Evolutionary conservation across 1,140 invertebrate genomes (phyloP).

Genomic region (Microplitis mediator): DNA sequence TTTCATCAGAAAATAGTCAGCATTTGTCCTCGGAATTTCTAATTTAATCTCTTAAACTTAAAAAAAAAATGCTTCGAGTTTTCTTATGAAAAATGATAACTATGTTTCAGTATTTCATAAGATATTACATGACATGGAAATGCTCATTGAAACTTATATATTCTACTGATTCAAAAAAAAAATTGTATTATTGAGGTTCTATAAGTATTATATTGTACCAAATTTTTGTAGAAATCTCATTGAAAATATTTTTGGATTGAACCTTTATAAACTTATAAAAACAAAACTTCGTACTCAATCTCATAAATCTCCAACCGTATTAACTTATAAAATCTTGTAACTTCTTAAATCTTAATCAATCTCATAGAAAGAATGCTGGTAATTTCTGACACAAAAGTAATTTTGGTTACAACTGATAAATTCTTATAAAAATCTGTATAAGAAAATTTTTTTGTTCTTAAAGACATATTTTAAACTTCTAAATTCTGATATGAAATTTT

Average conservation of each 20-base stretch:
- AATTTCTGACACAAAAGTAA: too few species aligned
- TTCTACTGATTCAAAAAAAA: neutral
- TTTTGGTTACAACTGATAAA: too few species aligned
- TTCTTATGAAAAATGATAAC: neutral
- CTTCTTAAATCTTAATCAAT: too few species aligned
- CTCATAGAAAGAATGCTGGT: too few species aligned
- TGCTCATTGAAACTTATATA: too few species aligned
- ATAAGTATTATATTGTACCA: neutral
- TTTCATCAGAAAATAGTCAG: neutral
- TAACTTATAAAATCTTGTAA: neutral
- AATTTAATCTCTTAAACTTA: neutral
- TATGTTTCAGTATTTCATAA: too few species aligned
- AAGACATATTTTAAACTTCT: neutral
- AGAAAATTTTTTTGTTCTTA: conserved; percentile 1
- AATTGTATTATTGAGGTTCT: neutral
- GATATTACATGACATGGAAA: too few species aligned
- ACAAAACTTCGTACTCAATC: neutral
- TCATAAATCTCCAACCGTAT: neutral
- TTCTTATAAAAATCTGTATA: neutral
- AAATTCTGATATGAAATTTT: neutral
- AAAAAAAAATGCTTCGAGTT: neutral
- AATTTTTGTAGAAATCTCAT: too few species aligned
- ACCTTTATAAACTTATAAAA: neutral
- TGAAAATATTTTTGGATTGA: neutral
- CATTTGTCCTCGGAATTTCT: neutral